These are phyloP conservation scores for Prionailurus viverrinus DNA, from an alignment of 2,113 vertebrate species.

Conservation along the genomic window DNA sequence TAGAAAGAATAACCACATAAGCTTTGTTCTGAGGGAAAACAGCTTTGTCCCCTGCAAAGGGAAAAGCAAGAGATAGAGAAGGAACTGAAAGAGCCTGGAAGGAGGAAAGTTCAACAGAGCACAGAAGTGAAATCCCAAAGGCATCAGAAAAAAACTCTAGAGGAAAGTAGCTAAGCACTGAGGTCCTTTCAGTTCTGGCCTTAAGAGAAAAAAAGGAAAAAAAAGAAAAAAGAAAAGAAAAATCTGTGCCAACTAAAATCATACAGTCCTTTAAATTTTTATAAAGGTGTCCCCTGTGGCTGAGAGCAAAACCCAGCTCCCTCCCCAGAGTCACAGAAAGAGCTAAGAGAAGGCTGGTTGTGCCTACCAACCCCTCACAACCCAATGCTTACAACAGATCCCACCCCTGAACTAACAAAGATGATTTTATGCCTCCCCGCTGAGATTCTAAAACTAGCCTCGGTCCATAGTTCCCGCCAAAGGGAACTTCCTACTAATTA, in stretches of 20 bases:
- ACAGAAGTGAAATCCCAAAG: background rate
- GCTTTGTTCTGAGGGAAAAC: background rate
- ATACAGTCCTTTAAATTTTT: background rate
- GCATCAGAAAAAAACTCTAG: background rate
- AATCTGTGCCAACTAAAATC: background rate
- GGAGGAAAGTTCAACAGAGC: background rate
- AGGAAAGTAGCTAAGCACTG: background rate
- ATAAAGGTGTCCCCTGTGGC: background rate
- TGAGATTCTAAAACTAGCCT: conserved; percentile 15
- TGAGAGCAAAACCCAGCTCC: background rate
- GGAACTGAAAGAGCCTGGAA: background rate
- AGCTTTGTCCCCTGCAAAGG: background rate
- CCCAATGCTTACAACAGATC: background rate
- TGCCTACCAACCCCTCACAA: background rate
- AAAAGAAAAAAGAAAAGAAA: background rate
- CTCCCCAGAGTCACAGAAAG: background rate
- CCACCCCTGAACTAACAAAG: background rate
- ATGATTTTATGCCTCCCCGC: background rate
- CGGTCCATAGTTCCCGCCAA: background rate
- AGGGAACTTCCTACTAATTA: conserved; percentile 22
- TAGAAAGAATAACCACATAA: background rate
- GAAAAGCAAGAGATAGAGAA: background rate
- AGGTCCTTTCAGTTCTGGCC: background rate
- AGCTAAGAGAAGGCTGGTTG: background rate
- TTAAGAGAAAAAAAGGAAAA: background rate